These are phyloP conservation scores for Lepidothrix coronata DNA, from an alignment of 2,113 vertebrate genomes.

Conservation along the genomic window DNA sequence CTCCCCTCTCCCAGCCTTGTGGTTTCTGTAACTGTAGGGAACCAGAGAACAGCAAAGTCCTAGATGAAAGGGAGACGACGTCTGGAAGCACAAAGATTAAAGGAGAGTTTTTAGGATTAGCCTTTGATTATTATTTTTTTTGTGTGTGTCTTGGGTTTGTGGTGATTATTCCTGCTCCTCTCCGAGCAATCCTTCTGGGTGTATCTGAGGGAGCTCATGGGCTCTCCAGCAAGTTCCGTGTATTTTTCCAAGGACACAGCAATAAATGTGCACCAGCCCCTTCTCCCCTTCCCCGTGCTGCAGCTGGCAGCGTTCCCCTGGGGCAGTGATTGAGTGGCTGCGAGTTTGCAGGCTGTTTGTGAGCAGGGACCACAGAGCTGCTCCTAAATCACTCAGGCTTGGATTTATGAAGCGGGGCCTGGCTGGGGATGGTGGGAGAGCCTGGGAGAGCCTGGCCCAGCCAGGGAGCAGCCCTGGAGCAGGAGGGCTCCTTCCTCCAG, in stretches of 20 bases:
- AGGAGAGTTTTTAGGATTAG: slow-evolving; percentile 74
- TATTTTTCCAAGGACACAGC: not conserved
- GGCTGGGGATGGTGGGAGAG: not conserved
- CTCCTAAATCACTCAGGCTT: not conserved
- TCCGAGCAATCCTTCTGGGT: not conserved
- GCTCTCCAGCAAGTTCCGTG: not conserved
- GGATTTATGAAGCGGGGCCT: not conserved
- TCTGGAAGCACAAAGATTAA: slow-evolving; percentile 76
- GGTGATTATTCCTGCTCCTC: not conserved
- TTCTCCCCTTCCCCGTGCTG: not conserved
- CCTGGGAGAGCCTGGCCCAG: not conserved
- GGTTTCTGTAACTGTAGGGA: slow-evolving; percentile 52
- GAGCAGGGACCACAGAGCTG: not conserved
- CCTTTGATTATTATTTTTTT: slow-evolving; percentile 59
- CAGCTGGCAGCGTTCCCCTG: rapidly evolving
- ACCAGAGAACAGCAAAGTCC: slow-evolving; percentile 67
- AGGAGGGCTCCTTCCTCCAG: not conserved
- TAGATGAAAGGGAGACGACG: slow-evolving; percentile 73
- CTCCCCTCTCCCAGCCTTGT: not conserved
- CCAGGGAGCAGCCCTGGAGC: not conserved
- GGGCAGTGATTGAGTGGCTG: rapidly evolving
- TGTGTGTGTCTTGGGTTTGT: not conserved
- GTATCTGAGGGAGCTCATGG: not conserved
- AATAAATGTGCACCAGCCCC: not conserved
- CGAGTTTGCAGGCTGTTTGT: not conserved